phyloP scores from a whole-genome alignment of 2,888 invertebrate genomes.

The Ceriagrion tenellum region DNA sequence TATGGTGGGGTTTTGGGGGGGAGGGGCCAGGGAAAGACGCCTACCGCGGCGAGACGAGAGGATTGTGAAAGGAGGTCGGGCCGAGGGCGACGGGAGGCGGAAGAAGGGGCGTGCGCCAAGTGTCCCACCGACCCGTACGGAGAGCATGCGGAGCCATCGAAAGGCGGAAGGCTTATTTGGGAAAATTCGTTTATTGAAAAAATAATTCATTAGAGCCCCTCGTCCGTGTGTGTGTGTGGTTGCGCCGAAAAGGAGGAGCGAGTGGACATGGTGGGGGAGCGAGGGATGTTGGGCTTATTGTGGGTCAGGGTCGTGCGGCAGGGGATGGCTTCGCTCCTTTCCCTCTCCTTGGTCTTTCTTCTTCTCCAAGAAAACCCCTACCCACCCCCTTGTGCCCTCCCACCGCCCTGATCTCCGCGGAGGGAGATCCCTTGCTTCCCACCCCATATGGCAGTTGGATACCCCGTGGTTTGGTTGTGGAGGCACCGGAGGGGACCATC shows the following conservation, averaged over 20 bases:
- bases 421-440: background rate
- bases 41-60: background rate
- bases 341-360: background rate
- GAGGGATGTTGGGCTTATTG: background rate
- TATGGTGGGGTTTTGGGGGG: background rate
- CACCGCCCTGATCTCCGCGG: background rate
- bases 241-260: background rate
- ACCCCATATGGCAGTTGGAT: background rate
- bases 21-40: background rate
- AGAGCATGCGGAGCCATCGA: background rate
- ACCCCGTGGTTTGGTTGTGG: background rate
- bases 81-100: background rate
- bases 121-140: background rate
- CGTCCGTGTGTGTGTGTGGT: background rate
- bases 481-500: background rate
- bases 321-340: conserved; percentile 30
- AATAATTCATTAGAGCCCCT: background rate
- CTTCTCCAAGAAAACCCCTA: background rate
- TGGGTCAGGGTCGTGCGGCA: conserved; percentile 52
- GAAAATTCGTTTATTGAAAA: background rate
- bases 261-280: background rate
- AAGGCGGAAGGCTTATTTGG: conserved; percentile 22
- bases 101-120: background rate
- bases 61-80: background rate
- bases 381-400: background rate